phyloP scores from a whole-genome alignment of 2,797 vertebrate genomes.

The Xiphorhynchus erythropygius region DNA sequence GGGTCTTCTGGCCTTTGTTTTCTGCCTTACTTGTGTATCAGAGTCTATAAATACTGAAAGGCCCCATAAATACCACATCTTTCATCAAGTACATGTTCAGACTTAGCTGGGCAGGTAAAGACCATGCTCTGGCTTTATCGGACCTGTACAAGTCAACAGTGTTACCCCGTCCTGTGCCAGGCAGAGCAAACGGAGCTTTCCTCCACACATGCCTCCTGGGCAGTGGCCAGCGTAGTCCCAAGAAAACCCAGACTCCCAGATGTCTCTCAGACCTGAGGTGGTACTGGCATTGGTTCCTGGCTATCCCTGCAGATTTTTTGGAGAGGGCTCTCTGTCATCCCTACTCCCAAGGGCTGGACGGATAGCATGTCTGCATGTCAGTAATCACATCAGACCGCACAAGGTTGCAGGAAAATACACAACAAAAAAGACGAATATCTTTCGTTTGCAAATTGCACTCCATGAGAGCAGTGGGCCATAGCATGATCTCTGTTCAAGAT shows the following conservation, averaged over 20 bases:
- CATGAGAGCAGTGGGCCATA: rapidly evolving
- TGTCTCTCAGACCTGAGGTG: neutral
- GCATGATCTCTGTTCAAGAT: neutral
- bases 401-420: neutral
- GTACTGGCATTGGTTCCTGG: rapidly evolving
- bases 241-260: neutral
- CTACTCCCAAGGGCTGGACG: rapidly evolving
- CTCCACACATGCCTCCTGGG: rapidly evolving
- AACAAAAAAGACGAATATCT: neutral
- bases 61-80: neutral
- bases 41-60: neutral
- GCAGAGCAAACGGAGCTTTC: neutral
- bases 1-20: too few species aligned
- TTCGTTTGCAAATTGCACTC: neutral
- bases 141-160: rapidly evolving
- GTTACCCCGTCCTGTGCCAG: rapidly evolving
- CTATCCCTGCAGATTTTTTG: neutral
- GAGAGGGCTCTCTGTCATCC: neutral
- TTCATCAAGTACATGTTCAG: neutral
- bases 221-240: neutral
- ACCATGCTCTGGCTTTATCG: neutral
- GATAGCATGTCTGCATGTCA: rapidly evolving
- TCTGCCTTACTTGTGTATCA: neutral
- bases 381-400: neutral
- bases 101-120: neutral